A percentile compares a stretch with the other conserved stretches of the same genome.
Evolutionary conservation across 2,888 invertebrate genomes (phyloP).

Genomic region (Campoletis raptor): DNA sequence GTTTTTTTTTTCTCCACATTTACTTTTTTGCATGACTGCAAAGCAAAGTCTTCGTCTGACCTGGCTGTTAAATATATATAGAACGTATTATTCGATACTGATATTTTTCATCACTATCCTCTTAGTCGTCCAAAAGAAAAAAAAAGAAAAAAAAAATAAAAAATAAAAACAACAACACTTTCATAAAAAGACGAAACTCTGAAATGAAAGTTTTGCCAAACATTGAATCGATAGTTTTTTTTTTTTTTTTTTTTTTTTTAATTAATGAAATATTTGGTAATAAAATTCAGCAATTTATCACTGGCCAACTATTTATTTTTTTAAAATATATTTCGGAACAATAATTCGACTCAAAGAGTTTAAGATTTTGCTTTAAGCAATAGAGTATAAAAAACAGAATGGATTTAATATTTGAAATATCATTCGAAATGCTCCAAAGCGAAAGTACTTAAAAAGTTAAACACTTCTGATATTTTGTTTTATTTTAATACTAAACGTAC

Average conservation of each 20-base stretch:
- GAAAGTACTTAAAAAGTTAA: background rate
- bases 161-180: too few relatives aligned
- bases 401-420: background rate
- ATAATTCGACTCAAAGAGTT: background rate
- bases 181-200: background rate
- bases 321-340: background rate
- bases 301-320: background rate
- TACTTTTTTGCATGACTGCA: conserved; percentile 31
- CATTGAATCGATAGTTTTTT: too few relatives aligned
- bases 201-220: background rate
- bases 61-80: conserved; percentile 2
- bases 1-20: conserved; percentile 25
- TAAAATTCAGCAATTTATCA: background rate
- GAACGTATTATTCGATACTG: conserved; percentile 7
- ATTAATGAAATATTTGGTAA: background rate
- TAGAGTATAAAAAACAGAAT: background rate
- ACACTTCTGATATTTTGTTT: background rate
- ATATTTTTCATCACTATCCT: conserved; percentile 31
- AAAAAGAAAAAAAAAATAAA: background rate
- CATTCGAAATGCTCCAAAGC: background rate
- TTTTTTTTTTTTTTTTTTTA: background rate
- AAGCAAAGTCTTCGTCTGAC: conserved; percentile 28
- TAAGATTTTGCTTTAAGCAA: background rate
- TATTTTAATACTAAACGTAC: background rate
- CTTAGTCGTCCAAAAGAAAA: background rate